A percentile compares a stretch with the other conserved stretches of the same genome.
Conservation (phyloP, 2,888 invertebrate genomes). For the Tetragonula carbonaria region DNA sequence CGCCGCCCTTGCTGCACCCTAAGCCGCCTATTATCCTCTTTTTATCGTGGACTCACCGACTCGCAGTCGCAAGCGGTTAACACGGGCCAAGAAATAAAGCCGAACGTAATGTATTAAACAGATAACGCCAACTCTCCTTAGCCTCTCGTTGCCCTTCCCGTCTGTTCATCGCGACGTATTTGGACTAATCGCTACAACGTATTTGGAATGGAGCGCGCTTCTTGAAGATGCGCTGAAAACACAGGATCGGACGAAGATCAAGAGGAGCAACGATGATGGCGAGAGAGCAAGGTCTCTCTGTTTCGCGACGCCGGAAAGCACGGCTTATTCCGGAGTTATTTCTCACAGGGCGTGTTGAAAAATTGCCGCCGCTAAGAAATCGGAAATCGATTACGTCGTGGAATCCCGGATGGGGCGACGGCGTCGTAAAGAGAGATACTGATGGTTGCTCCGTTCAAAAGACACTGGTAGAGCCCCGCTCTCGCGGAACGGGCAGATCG, state of each 20-base stretch:
- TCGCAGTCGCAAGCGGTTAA: slow-evolving; percentile 69
- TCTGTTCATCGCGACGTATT: too few relatives aligned
- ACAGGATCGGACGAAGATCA: slow-evolving; percentile 11
- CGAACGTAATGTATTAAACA: slow-evolving; percentile 76
- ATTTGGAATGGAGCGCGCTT: not conserved
- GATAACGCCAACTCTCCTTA: slow-evolving; percentile 65
- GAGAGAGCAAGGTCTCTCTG: slow-evolving; percentile 15
- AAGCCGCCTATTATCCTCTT: slow-evolving; percentile 67
- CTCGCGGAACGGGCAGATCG: slow-evolving; percentile 53
- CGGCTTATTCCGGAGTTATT: slow-evolving; percentile 79
- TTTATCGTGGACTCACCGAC: slow-evolving; percentile 58
- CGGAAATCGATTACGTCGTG: slow-evolving; percentile 80
- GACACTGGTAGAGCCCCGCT: slow-evolving; percentile 51
- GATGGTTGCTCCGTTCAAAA: slow-evolving; percentile 60
- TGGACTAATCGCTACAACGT: not conserved
- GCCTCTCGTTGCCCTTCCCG: not conserved
- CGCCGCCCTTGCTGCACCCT: slow-evolving; percentile 26
- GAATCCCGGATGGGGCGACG: slow-evolving; percentile 53
- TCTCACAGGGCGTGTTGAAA: slow-evolving; percentile 78
- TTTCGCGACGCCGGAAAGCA: slow-evolving; percentile 47
- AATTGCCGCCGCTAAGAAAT: slow-evolving; percentile 79
- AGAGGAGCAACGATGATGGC: too few relatives aligned
- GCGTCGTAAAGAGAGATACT: slow-evolving; percentile 59
- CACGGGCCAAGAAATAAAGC: slow-evolving; percentile 70
- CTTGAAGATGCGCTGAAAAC: not conserved